Conservation (phyloP, 2,113 vertebrate species). For the Gavialis gangeticus region DNA sequence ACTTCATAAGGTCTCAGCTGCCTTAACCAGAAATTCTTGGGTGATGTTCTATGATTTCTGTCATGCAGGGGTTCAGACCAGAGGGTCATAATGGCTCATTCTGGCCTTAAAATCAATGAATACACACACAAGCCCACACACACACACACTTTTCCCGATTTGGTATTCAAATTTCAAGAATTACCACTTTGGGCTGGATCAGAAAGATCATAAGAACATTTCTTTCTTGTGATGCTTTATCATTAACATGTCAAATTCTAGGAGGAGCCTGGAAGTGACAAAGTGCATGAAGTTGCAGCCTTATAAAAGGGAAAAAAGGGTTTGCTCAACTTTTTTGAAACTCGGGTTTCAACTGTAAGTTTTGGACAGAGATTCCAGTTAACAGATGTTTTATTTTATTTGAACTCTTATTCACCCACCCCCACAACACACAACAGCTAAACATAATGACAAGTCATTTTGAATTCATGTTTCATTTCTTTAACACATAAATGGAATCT, state of each 20-base stretch:
- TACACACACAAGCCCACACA: too few species aligned
- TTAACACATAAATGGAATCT: not conserved
- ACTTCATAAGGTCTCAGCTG: not conserved
- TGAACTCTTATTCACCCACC: not conserved
- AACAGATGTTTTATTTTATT: not conserved
- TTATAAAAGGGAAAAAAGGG: not conserved
- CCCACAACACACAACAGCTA: not conserved
- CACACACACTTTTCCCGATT: not conserved
- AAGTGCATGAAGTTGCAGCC: constrained; percentile 4
- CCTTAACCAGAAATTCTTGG: not conserved
- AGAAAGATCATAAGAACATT: constrained; percentile 46
- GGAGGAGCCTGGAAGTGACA: constrained; percentile 44
- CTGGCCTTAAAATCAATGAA: not conserved
- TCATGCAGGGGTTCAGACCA: not conserved
- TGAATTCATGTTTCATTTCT: not conserved
- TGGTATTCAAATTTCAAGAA: not conserved
- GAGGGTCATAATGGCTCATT: not conserved
- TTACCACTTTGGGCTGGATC: not conserved
- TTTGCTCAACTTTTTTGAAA: not conserved
- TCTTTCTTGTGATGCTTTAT: constrained; percentile 40
- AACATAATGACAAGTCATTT: not conserved
- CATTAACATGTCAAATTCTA: constrained; percentile 37
- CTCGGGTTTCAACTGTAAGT: not conserved
- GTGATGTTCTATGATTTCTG: rapidly evolving
- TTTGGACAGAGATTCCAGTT: not conserved